Evolutionary conservation across 2,888 invertebrate genomes (phyloP), one percentile per base, ranked within the genome.

Genomic region (Ommatoiulus sabulosus): DNA sequence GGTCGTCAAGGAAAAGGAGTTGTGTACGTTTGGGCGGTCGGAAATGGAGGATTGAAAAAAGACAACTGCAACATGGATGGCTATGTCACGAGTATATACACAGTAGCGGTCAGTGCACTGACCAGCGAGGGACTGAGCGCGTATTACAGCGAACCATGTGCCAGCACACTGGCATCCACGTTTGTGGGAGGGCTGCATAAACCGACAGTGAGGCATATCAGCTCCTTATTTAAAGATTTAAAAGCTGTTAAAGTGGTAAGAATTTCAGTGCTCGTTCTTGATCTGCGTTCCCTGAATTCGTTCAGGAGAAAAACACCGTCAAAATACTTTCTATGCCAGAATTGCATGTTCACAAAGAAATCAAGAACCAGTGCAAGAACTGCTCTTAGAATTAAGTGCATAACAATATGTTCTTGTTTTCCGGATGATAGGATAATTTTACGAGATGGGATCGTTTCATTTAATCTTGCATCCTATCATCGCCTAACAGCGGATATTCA

Each of bases 61-160:
- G 93, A 93, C 90, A 93, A 93, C 91, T 93, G 93, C 90, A 92
- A 92, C 90, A 93, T 93, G 90, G 93, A 93, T 90, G 93, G 93
- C 7, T 93, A 93, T 90, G 93, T 93, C 3, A 92, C 92, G 35
- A 92, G 92, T 90, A 92, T 93, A 80, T 93, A 93, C 90, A 93
- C 93, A 0, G 90, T 93, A 44, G 92, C 93, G 6, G 92, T 93
- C 88, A 92, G 92, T 89, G 92, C 93, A 86, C 92, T 93, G 4
- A 92, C 93, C 2, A 91, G 92, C 89, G 90, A 86, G 44, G 91
- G 91, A 7, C 86, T 88, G 5, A 90, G 90, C 43, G 90, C 91
- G 35, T 90, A 89, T 86, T 91, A 91, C 89, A 90, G 90, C 17
- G 91, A 91, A 84, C 90, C 90, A 0, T 91, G 91, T 84, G 90